Evolutionary conservation across 2,797 vertebrate species (phyloP).

Genomic region (Lacerta bilineata): DNA sequence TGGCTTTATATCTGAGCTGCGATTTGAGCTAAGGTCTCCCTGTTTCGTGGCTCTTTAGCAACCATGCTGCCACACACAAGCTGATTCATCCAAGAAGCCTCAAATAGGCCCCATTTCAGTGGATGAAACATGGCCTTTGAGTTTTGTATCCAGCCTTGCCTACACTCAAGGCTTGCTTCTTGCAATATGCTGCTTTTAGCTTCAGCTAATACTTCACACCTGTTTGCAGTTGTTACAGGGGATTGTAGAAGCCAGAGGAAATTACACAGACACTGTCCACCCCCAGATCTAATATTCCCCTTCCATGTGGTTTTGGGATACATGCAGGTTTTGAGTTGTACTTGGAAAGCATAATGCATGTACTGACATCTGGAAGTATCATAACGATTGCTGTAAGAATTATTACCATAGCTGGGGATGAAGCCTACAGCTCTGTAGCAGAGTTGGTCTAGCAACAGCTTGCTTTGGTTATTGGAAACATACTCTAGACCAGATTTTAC

Average conservation of each 20-base stretch:
- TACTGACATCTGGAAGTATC: constrained; percentile 71
- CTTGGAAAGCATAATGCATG: constrained; percentile 66
- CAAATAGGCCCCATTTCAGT: neutral
- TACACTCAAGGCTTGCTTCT: constrained; percentile 49
- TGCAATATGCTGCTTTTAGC: constrained; percentile 52
- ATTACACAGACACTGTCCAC: constrained; percentile 77
- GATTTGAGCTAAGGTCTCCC: neutral
- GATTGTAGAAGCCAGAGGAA: constrained; percentile 76
- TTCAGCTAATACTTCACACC: constrained; percentile 65
- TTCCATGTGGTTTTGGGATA: constrained; percentile 79
- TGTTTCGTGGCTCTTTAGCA: neutral
- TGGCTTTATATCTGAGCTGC: neutral
- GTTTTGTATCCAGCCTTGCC: neutral
- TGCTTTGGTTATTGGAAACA: constrained; percentile 55
- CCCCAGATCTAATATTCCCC: constrained; percentile 77
- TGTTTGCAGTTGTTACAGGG: constrained; percentile 76
- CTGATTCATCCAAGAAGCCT: neutral
- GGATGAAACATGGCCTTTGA: neutral
- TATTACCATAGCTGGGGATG: constrained; percentile 51
- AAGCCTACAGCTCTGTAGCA: constrained; percentile 52
- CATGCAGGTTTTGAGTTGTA: constrained; percentile 62
- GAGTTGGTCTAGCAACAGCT: constrained; percentile 51
- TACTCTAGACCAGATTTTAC: constrained; percentile 31
- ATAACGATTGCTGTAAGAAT: constrained; percentile 55
- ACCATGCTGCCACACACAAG: neutral